Conservation (phyloP, 1,140 invertebrate species). For the Polypedilum pembai region DNA sequence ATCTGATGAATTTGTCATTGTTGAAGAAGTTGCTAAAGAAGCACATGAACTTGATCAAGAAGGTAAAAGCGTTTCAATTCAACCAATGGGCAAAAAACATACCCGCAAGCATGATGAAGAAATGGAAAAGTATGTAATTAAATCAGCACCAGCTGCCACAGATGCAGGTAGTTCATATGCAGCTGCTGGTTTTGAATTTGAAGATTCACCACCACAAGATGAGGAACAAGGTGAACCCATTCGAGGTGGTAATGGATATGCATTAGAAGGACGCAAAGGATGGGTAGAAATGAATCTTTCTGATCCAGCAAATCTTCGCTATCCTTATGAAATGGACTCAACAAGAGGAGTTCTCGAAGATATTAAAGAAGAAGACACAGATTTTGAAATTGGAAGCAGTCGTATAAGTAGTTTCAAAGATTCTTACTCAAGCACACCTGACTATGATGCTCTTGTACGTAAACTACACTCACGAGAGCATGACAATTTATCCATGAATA, state of each 20-base stretch:
- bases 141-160: conserved; percentile 49
- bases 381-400: conserved; percentile 71
- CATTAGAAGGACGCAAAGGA: conserved; percentile 68
- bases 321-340: conserved; percentile 62
- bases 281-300: conserved; percentile 85
- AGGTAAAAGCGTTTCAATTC: conserved; percentile 68
- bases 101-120: conserved; percentile 60
- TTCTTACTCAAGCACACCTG: conserved; percentile 69
- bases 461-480: conserved; percentile 77
- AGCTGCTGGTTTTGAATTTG: conserved; percentile 60
- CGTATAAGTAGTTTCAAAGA: conserved; percentile 70
- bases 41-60: conserved; percentile 70
- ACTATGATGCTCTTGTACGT: conserved; percentile 72
- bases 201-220: conserved; percentile 60
- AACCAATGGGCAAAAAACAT: conserved; percentile 43
- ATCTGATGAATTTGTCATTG: conserved; percentile 78
- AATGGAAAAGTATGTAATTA: conserved; percentile 63
- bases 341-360: conserved; percentile 71
- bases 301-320: conserved; percentile 54
- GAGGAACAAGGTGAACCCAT: conserved; percentile 38
- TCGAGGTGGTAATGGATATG: conserved; percentile 49
- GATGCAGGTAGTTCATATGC: conserved; percentile 46
- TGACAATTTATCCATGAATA: conserved; percentile 84
- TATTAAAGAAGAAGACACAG: conserved; percentile 83
- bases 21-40: conserved; percentile 77